A percentile compares a stretch with the other conserved stretches of the same genome.
Evolutionary conservation across 2,797 vertebrate genomes (phyloP).

Genomic region (Trachops cirrhosus): DNA sequence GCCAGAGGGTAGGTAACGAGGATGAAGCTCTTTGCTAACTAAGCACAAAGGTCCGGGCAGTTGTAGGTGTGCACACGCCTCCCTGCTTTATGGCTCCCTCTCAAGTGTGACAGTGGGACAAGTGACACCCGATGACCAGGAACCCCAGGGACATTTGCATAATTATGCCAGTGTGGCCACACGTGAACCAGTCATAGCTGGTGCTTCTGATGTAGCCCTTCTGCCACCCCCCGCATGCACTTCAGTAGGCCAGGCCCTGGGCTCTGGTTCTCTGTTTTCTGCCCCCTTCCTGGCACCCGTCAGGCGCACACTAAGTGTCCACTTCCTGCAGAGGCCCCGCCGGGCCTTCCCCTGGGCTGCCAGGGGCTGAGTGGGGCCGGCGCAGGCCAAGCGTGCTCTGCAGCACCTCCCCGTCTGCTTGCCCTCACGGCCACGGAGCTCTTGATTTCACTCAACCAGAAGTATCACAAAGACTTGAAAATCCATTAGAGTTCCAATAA

Average conservation of each 20-base stretch:
- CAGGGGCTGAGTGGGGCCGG: neutral
- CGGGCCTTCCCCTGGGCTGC: fast-evolving
- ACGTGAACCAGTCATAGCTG: neutral
- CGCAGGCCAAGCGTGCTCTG: fast-evolving
- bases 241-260: neutral
- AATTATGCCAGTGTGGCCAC: fast-evolving
- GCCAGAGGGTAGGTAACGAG: neutral
- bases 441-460: neutral
- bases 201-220: neutral
- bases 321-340: neutral
- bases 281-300: neutral
- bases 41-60: fast-evolving
- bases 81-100: neutral
- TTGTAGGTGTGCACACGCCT: fast-evolving
- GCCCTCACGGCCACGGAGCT: neutral
- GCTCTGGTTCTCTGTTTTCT: neutral
- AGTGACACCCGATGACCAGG: neutral
- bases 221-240: fast-evolving
- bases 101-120: neutral
- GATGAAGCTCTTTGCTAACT: neutral
- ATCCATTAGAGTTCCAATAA: neutral
- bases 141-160: neutral
- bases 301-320: neutral
- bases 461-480: neutral
- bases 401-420: fast-evolving